Evolutionary conservation across 2,113 vertebrate genomes (phyloP), one percentile per base, ranked within the genome.

Genomic region (Archilochus colubris): DNA sequence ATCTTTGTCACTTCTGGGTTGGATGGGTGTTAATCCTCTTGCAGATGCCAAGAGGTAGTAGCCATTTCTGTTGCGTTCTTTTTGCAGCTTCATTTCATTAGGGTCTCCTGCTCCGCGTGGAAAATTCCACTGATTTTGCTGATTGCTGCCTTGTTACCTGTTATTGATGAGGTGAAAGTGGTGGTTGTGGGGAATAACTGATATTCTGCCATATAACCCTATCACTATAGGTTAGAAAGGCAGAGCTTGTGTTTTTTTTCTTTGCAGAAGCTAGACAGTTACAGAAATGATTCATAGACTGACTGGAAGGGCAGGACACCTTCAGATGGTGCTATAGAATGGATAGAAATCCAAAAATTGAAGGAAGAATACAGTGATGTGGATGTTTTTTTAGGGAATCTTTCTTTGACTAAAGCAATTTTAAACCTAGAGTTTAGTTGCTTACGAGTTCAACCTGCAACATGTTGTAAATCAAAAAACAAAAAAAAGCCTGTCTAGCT

Each of bases 381-480:
- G 7, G 3, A 1, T 0, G 1, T 3, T 21, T 58, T 22, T 43
- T 43, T 2, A 0, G 12, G 31, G 5, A 30, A 3, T 46, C 66
- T 69, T 67, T 6, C 54, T 77, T 24, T 69, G 28, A 84, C 25
- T 61, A 48, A 38, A 18, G 3, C 6, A 14, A 0, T 30, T 67
- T 58, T 55, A 53, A 53, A 44, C 31, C 10, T 30, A 10, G 48
- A 36, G 7, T 12, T 63, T 53, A 3, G 21, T 79, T 91, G 7
- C 31, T 33, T 14, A 1, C 1, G 30, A 13, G 31, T 57, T 95
- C 46, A 69, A 28, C 12, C 18, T 86, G 28, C 40, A 8, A 4
- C 2, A 4, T 61, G 76, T 86, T 13, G 25, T 14, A 44, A 67
- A 31, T 62, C 11, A 21, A 18, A 8, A 36, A 23, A 12, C 40